Base-by-base conservation (phyloP, 2,797 vertebrate species). In the Heliangelus exortis region DNA sequence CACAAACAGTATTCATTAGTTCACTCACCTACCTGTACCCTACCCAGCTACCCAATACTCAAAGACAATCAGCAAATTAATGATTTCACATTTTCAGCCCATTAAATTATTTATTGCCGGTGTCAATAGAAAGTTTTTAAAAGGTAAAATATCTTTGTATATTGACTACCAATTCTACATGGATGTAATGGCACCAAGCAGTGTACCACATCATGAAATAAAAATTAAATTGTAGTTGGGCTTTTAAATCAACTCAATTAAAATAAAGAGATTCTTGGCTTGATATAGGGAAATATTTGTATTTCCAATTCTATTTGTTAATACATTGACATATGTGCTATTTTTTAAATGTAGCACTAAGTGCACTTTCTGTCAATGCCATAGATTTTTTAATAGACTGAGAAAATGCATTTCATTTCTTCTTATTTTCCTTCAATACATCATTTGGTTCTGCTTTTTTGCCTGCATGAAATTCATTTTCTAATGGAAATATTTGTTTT, bases 401-500 rank as follows among this genome's bases (percentile, higher is more conserved):
- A 99, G 98, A 99, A 99, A 99, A 99, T 99, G 99, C 98, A 99
- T 99, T 99, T 99, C 98, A 98, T 98, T 99, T 98, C 98, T 99
- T 98, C 98, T 98, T 99, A 99, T 99, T 99, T 99, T 98, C 98
- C 99, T 99, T 99, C 99, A 99, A 99, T 99, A 99, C 99, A 99
- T 99, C 99, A 99, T 98, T 99, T 99, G 99, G 99, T 99, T 99
- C 99, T 99, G 99, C 99, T 98, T 99, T 98, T 99, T 99, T 99
- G 98, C 99, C 98, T 98, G 98, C 99, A 99, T 99, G 99, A 99
- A 99, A 99, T 99, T 99, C 99, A 99, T 99, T 99, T 99, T 99
- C 99, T 99, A 99, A 99, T 99, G 99, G 99, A 99, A 99, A 99
- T 99, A 99, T 99, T 99, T 99, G 99, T 99, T 99, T 99, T 99